Evolutionary conservation across 2,797 vertebrate species (phyloP).

Genomic region (Enteromius unitaeniatus): DNA sequence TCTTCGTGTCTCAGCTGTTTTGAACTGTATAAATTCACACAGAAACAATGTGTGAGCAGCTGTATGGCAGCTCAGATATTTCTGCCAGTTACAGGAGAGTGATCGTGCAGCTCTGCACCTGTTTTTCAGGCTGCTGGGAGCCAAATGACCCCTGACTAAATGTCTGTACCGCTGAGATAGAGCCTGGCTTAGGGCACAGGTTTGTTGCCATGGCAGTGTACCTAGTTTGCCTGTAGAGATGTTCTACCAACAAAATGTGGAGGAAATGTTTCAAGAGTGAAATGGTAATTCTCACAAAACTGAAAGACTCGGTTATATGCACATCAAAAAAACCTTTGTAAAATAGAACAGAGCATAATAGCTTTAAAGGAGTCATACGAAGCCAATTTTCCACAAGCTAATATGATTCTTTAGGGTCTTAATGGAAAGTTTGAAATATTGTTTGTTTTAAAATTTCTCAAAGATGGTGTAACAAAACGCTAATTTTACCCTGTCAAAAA

Average conservation of each 20-base stretch:
- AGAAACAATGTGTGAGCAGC: neutral
- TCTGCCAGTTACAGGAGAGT: conserved; percentile 4
- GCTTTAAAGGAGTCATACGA: no score
- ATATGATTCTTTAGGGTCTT: no score
- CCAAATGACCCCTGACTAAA: conserved; percentile 46
- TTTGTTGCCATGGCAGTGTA: conserved; percentile 60
- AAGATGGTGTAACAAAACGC: no score
- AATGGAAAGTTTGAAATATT: no score
- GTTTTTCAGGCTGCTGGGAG: conserved; percentile 30
- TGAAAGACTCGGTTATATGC: neutral
- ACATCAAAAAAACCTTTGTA: neutral
- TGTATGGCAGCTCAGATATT: conserved; percentile 11
- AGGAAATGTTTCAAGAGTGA: conserved; percentile 21
- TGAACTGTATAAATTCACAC: conserved; percentile 22
- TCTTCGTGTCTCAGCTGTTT: conserved; percentile 29
- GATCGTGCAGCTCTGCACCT: conserved; percentile 24
- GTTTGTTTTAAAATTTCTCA: no score
- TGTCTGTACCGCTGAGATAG: conserved; percentile 24
- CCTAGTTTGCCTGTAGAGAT: neutral
- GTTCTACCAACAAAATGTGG: conserved; percentile 46
- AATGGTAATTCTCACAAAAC: neutral
- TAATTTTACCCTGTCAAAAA: no score
- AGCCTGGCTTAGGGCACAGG: conserved; percentile 60
- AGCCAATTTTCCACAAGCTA: no score
- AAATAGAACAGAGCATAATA: no score